Percentiles rank a stretch among this genome's conserved stretches.
Conservation (phyloP, 2,888 invertebrate genomes). For the Malthinus flaveolus region DNA sequence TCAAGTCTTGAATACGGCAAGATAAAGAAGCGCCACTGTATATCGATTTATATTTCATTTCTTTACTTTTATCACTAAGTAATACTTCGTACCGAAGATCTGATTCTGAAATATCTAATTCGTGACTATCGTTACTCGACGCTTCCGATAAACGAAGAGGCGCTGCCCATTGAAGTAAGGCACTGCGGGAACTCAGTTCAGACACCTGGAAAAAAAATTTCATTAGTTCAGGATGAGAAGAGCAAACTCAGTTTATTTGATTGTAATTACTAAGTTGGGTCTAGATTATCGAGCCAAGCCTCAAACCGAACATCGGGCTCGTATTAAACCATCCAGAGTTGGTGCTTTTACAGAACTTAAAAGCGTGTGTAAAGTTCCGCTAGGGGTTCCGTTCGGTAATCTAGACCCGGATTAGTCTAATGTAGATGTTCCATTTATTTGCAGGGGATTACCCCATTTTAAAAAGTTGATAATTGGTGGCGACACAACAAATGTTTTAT, state of each 20-base stretch:
- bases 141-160: constrained; percentile 59
- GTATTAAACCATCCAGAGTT: too few relatives aligned
- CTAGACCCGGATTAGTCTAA: too few relatives aligned
- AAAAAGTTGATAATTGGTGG: background rate
- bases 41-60: constrained; percentile 83
- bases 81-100: constrained; percentile 81
- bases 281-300: too few relatives aligned
- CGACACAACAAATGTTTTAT: too few relatives aligned
- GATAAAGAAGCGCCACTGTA: constrained; percentile 78
- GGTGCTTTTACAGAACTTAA: too few relatives aligned
- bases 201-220: constrained; percentile 64
- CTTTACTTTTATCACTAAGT: constrained; percentile 75
- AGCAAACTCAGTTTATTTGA: too few relatives aligned
- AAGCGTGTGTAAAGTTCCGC: too few relatives aligned
- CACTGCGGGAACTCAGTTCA: constrained; percentile 81
- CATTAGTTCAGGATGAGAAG: background rate
- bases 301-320: too few relatives aligned
- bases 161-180: constrained; percentile 82
- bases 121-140: constrained; percentile 56
- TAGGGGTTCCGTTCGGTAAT: too few relatives aligned
- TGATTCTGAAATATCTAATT: constrained; percentile 61
- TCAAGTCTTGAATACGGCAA: constrained; percentile 80
- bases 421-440: too few relatives aligned
- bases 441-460: too few relatives aligned
- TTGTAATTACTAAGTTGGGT: too few relatives aligned